Evolutionary conservation across 2,888 invertebrate genomes (phyloP), one percentile per base, ranked within the genome.

Genomic region (Beris morrisii): DNA sequence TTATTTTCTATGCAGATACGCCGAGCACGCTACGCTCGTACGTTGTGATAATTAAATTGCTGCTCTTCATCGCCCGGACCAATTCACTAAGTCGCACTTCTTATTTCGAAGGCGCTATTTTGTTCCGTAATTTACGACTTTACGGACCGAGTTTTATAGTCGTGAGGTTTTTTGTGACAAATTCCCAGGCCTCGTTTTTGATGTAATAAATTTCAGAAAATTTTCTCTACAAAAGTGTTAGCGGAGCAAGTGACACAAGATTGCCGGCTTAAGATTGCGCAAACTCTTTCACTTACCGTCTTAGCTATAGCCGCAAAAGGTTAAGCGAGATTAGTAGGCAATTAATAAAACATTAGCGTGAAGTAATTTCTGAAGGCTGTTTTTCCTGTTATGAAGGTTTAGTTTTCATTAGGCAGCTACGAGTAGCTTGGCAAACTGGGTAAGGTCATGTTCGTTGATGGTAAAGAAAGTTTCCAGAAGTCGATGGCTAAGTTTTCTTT

Each of bases 101-200:
- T 38, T 38, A 38, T 38, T 38, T 38, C 38, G 38, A 38, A 38
- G 38, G 7, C 9, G 38, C 38, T 38, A 38, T 38, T 38, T 38
- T 38, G 7, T 9, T 38, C 7, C n/a, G 7, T 48, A 13, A 48
- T 48, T 48, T 48, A 48, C 12, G 48, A 15, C 11, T 48, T n/a
- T 15, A 48, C n/a, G 15, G 48, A 48, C 48, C 11, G 9, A 48
- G 12, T 53, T 53, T 53, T 53, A 28, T 28, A 15, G 28, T 7
- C 53, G 53, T 53, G 12, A 15, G 30, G 53, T 53, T 48, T 53
- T 50, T 15, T 53, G 53, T 28, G 53, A 53, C 53, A 53, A 53
- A 53, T 53, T 53, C 53, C 22, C 53, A 53, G 22, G 15, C 15
- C 22, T 22, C 22, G 38, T 38, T 53, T 12, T 5, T 9, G 53